A percentile compares a stretch with the other conserved stretches of the same genome.
These are phyloP conservation scores for Leptocoma aspasia DNA, from an alignment of 2,113 vertebrate genomes.

Conservation along the genomic window DNA sequence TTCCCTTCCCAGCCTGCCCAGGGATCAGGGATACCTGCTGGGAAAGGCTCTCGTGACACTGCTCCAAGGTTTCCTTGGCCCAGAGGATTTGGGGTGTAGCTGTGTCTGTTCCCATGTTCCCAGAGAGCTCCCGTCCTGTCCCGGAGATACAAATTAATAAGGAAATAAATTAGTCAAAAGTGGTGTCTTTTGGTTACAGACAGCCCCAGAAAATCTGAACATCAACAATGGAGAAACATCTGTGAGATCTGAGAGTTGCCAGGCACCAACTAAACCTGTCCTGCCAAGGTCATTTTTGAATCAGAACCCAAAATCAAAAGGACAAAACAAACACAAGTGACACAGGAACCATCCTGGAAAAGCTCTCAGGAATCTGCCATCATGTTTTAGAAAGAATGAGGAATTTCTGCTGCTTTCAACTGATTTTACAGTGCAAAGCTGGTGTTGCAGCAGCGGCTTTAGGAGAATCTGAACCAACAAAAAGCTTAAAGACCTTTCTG, in stretches of 20 bases:
- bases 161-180: not conserved
- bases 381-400: not conserved
- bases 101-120: fast-evolving
- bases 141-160: fast-evolving
- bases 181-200: not conserved
- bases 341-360: not conserved
- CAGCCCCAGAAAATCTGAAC: not conserved
- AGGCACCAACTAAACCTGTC: not conserved
- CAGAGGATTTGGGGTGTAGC: not conserved
- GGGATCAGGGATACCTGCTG: not conserved
- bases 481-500: not conserved
- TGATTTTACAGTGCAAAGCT: not conserved
- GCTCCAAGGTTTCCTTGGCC: not conserved
- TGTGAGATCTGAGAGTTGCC: not conserved
- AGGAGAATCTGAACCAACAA: not conserved
- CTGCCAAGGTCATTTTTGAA: not conserved
- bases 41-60: not conserved
- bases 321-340: not conserved
- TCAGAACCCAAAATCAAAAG: not conserved
- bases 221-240: not conserved
- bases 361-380: not conserved
- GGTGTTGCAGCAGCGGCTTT: not conserved
- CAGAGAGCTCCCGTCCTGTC: fast-evolving
- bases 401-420: not conserved
- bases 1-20: not conserved